Conservation (phyloP, 2,113 vertebrate genomes). For the Sinocyclocheilus rhinocerous region DNA sequence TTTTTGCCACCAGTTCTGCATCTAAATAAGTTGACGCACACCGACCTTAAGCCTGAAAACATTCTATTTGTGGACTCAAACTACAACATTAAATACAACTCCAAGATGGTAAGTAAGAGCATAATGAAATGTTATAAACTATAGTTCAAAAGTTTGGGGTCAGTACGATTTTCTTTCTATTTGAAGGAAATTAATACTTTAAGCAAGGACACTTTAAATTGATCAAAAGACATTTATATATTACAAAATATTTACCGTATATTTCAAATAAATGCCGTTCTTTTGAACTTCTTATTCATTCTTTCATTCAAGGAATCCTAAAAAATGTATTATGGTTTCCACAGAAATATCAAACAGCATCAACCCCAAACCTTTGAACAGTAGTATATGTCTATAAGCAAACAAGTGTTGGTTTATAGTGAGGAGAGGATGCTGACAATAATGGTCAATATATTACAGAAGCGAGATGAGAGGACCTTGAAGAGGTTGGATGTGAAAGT, state of each 20-base stretch:
- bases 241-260: not conserved
- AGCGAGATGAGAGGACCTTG: conserved; percentile 87
- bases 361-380: not conserved
- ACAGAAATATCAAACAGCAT: too few species aligned
- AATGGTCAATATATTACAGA: conserved; percentile 73
- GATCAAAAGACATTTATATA: not conserved
- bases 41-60: conserved; percentile 97
- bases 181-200: not conserved
- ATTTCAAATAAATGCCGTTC: not conserved
- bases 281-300: not conserved
- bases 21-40: conserved; percentile 94
- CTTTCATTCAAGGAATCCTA: not conserved
- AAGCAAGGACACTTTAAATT: not conserved
- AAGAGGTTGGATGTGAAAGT: conserved; percentile 92
- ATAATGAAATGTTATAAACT: not conserved
- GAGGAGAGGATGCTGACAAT: not conserved
- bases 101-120: conserved; percentile 80
- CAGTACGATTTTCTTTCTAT: too few species aligned
- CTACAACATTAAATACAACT: conserved; percentile 88
- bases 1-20: conserved; percentile 84
- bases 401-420: not conserved
- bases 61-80: conserved; percentile 94
- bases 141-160: not conserved
- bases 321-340: not conserved
- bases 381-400: not conserved